Conservation (phyloP, 2,888 invertebrate genomes). For the Hymenopus coronatus region DNA sequence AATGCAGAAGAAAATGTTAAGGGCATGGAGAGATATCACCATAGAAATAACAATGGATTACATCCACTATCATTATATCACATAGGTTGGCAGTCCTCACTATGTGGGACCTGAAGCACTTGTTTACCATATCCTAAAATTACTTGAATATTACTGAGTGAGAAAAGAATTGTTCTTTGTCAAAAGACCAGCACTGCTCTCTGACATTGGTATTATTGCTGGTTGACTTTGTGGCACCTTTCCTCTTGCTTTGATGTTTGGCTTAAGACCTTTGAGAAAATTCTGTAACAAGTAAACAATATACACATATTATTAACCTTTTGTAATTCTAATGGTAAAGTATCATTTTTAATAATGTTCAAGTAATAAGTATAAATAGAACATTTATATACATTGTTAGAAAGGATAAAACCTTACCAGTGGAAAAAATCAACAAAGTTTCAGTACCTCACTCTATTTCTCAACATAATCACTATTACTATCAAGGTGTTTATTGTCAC, state of each 20-base stretch:
- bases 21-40: neutral
- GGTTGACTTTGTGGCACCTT: constrained; percentile 49
- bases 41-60: neutral
- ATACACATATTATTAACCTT: neutral
- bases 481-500: too few relatives aligned
- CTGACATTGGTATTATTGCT: constrained; percentile 49
- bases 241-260: constrained; percentile 49
- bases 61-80: neutral
- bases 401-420: too few relatives aligned
- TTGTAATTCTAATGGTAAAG: too few relatives aligned
- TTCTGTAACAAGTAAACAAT: constrained; percentile 46
- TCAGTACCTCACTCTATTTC: too few relatives aligned
- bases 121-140: neutral
- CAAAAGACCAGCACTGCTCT: constrained; percentile 50
- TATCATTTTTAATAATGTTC: too few relatives aligned
- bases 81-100: neutral
- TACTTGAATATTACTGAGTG: constrained; percentile 34
- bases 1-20: neutral
- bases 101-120: constrained; percentile 5
- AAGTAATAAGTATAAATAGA: too few relatives aligned
- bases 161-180: constrained; percentile 47
- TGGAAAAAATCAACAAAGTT: too few relatives aligned
- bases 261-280: constrained; percentile 49
- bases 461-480: too few relatives aligned
- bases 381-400: too few relatives aligned